Evolutionary conservation across 2,797 vertebrate genomes (phyloP).

Genomic region (Tapirus indicus): DNA sequence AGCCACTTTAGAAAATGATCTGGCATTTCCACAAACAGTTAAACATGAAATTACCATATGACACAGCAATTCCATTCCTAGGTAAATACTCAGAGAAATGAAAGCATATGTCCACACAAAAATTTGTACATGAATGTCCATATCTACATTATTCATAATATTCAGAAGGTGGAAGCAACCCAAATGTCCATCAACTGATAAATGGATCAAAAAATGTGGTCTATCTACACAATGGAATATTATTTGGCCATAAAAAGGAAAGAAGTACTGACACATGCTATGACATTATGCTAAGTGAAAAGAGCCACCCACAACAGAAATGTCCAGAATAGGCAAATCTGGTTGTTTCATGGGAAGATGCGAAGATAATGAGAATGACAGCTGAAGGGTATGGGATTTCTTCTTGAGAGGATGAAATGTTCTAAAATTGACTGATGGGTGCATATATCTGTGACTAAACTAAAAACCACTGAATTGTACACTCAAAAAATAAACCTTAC

Average conservation of each 20-base stretch:
- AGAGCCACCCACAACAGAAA: neutral
- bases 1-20: accelerated
- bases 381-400: neutral
- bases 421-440: neutral
- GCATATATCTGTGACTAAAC: too few species aligned
- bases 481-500: neutral
- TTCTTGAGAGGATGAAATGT: accelerated
- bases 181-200: too few species aligned
- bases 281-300: neutral
- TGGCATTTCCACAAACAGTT: neutral
- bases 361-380: accelerated
- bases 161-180: too few species aligned
- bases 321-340: neutral
- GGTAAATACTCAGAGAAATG: too few species aligned
- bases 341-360: accelerated
- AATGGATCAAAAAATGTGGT: too few species aligned
- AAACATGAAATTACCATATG: neutral
- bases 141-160: too few species aligned
- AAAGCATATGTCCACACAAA: too few species aligned
- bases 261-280: accelerated
- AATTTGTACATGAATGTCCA: too few species aligned
- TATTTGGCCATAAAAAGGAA: neutral
- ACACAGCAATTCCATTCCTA: neutral
- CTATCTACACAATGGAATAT: accelerated
- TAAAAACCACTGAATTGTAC: neutral